Percentiles rank a stretch among this genome's conserved stretches.
Conservation (phyloP, 2,797 vertebrate species). For the Nasua narica region DNA sequence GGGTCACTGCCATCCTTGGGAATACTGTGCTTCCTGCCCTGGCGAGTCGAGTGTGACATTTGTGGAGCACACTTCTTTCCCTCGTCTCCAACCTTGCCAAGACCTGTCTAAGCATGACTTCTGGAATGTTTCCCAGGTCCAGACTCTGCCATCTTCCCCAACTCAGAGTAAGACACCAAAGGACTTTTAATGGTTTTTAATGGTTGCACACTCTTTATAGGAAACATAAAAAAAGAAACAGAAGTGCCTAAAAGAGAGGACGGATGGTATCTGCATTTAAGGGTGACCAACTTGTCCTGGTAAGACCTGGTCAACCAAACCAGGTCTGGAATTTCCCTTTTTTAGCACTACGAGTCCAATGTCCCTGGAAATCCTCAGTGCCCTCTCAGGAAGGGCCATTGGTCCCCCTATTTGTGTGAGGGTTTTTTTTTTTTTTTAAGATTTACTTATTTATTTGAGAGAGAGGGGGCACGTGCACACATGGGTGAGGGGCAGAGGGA, state of each 20-base stretch:
- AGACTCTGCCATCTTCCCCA: neutral
- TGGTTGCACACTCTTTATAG: neutral
- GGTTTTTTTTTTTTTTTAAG: no score
- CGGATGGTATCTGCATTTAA: neutral
- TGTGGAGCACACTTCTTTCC: neutral
- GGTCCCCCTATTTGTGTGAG: neutral
- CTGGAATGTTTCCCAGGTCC: neutral
- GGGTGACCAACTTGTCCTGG: neutral
- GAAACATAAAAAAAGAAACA: neutral
- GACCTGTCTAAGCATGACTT: neutral
- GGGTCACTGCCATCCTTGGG: no score
- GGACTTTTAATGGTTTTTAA: neutral
- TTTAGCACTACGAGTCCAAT: neutral
- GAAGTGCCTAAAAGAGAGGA: neutral
- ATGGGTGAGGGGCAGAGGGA: neutral
- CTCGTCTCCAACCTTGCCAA: neutral
- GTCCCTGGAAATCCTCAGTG: neutral
- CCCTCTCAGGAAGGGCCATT: neutral
- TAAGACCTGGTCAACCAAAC: neutral
- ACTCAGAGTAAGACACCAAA: neutral
- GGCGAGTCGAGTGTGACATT: neutral
- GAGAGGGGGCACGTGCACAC: neutral
- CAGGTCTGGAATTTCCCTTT: neutral
- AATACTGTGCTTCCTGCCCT: neutral
- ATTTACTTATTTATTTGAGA: neutral